Conservation (phyloP, 2,888 invertebrate genomes). For the Metallyticus violacea region DNA sequence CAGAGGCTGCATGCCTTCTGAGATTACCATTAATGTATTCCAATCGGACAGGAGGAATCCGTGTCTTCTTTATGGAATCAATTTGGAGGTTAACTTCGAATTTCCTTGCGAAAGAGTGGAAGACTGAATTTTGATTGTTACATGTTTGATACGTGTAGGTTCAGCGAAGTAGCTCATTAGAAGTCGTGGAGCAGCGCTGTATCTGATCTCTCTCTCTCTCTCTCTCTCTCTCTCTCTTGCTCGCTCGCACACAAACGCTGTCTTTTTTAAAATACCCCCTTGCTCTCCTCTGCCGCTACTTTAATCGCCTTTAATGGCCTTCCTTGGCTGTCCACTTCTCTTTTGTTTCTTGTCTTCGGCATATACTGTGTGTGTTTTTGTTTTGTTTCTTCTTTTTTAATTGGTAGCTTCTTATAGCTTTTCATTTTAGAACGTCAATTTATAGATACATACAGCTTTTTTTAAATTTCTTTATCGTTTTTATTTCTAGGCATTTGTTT, state of each 20-base stretch:
- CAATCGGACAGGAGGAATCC: background rate
- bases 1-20: background rate
- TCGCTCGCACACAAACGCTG: background rate
- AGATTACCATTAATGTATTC: background rate
- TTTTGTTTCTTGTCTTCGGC: background rate
- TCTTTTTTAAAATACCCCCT: background rate
- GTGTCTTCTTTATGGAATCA: background rate
- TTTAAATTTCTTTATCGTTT: background rate
- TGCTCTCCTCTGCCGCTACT: background rate
- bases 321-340: background rate
- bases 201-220: background rate
- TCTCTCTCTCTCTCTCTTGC: too few relatives aligned
- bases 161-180: background rate
- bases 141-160: background rate
- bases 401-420: background rate
- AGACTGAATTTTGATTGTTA: background rate
- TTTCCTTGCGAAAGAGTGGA: background rate
- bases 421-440: conserved; percentile 2
- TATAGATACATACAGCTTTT: background rate
- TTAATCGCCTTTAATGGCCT: conserved; percentile 27
- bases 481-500: background rate
- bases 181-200: background rate
- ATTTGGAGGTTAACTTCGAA: background rate
- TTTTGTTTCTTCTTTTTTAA: background rate
- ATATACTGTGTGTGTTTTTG: background rate